These are phyloP conservation scores for Nomada goodeniana DNA, from an alignment of 2,888 invertebrate genomes.

Conservation along the genomic window DNA sequence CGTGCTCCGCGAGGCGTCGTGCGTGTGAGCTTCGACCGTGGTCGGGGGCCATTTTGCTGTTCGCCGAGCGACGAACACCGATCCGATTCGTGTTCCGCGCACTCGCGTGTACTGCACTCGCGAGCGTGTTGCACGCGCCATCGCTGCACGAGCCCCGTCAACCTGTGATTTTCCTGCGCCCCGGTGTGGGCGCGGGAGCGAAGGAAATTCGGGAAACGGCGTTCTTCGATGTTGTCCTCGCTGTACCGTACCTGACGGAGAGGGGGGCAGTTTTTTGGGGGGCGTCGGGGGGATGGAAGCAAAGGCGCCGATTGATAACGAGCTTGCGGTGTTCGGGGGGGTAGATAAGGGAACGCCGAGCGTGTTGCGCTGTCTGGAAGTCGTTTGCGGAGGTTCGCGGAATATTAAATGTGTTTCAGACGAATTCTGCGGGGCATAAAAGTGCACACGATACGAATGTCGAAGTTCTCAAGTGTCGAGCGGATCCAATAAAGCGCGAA, in stretches of 20 bases:
- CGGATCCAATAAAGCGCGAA: too few relatives aligned
- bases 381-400: too few relatives aligned
- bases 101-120: constrained; percentile 45
- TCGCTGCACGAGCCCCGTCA: constrained; percentile 10
- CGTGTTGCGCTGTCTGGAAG: too few relatives aligned
- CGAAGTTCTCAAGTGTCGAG: too few relatives aligned
- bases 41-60: constrained; percentile 79
- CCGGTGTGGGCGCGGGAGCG: neutral
- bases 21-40: constrained; percentile 71
- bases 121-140: constrained; percentile 54
- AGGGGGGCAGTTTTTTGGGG: too few relatives aligned
- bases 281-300: too few relatives aligned
- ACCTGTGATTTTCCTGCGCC: neutral
- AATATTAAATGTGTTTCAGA: too few relatives aligned
- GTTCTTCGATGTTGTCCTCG: too few relatives aligned
- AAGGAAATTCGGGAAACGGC: constrained; percentile 9
- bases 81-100: constrained; percentile 60
- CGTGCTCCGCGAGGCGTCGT: constrained; percentile 74
- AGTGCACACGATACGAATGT: too few relatives aligned
- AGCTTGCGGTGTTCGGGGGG: neutral
- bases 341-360: too few relatives aligned
- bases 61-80: constrained; percentile 67
- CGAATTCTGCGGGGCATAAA: too few relatives aligned
- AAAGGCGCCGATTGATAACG: neutral
- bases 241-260: too few relatives aligned